phyloP scores from a whole-genome alignment of 1,140 invertebrate species.

The Ptiloglossa arizonensis region DNA sequence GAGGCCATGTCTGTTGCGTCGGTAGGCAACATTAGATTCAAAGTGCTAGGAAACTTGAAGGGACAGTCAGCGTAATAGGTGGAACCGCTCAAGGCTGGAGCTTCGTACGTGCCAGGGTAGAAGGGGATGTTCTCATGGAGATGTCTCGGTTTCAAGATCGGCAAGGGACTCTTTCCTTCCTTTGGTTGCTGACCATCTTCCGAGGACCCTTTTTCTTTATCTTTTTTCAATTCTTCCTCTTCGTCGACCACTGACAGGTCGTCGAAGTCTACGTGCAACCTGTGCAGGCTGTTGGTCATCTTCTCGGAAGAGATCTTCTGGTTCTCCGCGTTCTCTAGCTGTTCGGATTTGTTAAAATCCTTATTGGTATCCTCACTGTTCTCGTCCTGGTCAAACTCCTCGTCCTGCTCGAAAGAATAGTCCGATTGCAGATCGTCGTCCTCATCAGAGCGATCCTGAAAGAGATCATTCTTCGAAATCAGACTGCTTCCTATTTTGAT shows the following conservation, averaged over 20 bases:
- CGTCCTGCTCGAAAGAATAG: conserved; percentile 69
- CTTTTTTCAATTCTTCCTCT: conserved; percentile 82
- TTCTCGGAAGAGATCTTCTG: conserved; percentile 76
- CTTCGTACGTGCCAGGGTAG: conserved; percentile 57
- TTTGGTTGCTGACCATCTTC: conserved; percentile 36
- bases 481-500: too few species aligned
- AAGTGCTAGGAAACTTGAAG: conserved; percentile 69
- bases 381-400: conserved; percentile 72
- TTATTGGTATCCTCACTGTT: conserved; percentile 64
- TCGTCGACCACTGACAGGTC: conserved; percentile 89
- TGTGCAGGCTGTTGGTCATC: conserved; percentile 66
- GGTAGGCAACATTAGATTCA: conserved; percentile 51
- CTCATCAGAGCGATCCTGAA: conserved; percentile 79
- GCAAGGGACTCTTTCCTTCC: conserved; percentile 15
- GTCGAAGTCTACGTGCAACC: conserved; percentile 86
- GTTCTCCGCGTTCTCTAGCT: conserved; percentile 76
- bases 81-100: conserved; percentile 29
- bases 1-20: conserved; percentile 46
- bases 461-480: conserved; percentile 28
- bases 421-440: conserved; percentile 72
- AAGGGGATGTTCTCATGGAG: conserved; percentile 63
- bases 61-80: conserved; percentile 69
- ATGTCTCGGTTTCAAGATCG: conserved; percentile 38
- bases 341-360: conserved; percentile 67
- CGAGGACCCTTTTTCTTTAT: conserved; percentile 57